Conservation (phyloP, 2,888 invertebrate species). For the Pollenia labialis region DNA sequence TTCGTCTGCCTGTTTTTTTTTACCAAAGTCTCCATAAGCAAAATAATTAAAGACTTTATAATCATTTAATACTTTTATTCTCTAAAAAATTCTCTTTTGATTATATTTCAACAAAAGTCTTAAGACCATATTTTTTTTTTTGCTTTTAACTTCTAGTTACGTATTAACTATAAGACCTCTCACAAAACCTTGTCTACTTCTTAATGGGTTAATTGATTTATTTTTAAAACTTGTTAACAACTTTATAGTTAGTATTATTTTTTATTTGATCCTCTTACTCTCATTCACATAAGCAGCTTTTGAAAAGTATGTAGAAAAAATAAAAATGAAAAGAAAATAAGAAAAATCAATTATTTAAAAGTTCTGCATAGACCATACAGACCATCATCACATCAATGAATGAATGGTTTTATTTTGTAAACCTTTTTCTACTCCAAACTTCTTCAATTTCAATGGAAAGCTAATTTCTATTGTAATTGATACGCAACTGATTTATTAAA, state of each 20-base stretch:
- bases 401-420: slow-evolving; percentile 30
- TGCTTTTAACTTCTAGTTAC: no score
- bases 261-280: slow-evolving; percentile 43
- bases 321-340: background rate
- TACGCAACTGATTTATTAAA: slow-evolving; percentile 30
- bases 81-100: no score
- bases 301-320: background rate
- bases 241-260: slow-evolving; percentile 10
- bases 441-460: slow-evolving; percentile 37
- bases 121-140: no score
- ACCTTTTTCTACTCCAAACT: slow-evolving; percentile 7
- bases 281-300: slow-evolving; percentile 35
- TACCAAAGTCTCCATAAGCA: no score
- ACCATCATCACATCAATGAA: slow-evolving; percentile 18
- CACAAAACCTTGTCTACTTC: background rate
- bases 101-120: no score
- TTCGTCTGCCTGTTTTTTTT: no score
- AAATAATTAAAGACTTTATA: no score
- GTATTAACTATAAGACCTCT: no score
- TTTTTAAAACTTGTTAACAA: slow-evolving; percentile 17
- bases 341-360: slow-evolving; percentile 30
- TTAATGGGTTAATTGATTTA: slow-evolving; percentile 23
- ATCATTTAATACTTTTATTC: no score
- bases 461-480: slow-evolving; percentile 41
- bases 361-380: slow-evolving; percentile 21